Evolutionary conservation across 2,797 vertebrate genomes (phyloP).

Genomic region (Amblyraja radiata): DNA sequence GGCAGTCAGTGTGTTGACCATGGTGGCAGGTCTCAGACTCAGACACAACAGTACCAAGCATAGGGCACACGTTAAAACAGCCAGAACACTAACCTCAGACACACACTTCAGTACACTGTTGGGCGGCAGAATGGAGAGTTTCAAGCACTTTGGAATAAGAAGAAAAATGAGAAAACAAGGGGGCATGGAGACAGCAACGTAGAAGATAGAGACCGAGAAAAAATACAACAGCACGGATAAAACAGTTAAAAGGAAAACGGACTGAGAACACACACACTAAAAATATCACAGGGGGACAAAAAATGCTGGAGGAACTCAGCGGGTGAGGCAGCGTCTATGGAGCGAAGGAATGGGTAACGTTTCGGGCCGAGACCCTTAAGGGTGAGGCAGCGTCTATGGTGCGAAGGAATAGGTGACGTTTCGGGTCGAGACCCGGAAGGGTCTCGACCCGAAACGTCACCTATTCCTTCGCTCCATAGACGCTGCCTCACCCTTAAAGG

Average conservation of each 20-base stretch:
- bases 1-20: not conserved
- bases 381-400: no score
- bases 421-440: no score
- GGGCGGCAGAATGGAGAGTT: constrained; percentile 33
- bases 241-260: constrained; percentile 15
- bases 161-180: constrained; percentile 33
- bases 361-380: no score
- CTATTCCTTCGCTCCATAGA: no score
- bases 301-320: no score
- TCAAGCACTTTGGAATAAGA: constrained; percentile 36
- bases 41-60: not conserved
- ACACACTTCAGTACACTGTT: constrained; percentile 31
- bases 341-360: no score
- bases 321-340: no score
- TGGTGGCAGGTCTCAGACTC: not conserved
- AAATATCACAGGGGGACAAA: no score
- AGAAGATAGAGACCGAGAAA: constrained; percentile 24
- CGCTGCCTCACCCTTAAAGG: no score
- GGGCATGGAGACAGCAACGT: constrained; percentile 27
- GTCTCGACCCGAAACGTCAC: no score
- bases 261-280: not conserved
- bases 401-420: no score
- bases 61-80: constrained; percentile 8
- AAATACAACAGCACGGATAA: not conserved
- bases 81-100: constrained; percentile 33